Evolutionary conservation across 2,888 invertebrate genomes (phyloP).

Genomic region (Disparrhopalites patrizii): DNA sequence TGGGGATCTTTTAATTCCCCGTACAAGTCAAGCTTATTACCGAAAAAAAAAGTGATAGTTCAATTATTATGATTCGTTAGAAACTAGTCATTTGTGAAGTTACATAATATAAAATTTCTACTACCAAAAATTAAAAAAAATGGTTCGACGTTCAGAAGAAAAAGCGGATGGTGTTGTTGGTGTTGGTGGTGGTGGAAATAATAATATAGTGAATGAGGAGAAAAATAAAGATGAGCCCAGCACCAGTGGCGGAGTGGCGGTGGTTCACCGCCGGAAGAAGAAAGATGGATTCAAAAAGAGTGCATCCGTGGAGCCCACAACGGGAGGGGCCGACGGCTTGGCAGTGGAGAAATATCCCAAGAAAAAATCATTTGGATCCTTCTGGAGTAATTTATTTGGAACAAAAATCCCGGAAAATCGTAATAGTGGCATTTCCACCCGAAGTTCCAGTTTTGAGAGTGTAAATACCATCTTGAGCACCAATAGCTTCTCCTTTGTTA

Average conservation of each 20-base stretch:
- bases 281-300: slow-evolving; percentile 16
- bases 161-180: not conserved
- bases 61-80: too few relatives aligned
- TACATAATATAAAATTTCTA: too few relatives aligned
- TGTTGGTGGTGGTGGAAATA: not conserved
- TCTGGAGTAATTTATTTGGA: slow-evolving; percentile 22
- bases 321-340: not conserved
- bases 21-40: too few relatives aligned
- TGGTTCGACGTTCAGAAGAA: not conserved
- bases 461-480: slow-evolving; percentile 44
- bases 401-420: slow-evolving; percentile 22
- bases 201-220: not conserved
- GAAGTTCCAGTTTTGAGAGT: slow-evolving; percentile 38
- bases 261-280: not conserved
- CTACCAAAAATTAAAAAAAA: too few relatives aligned
- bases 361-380: slow-evolving; percentile 19
- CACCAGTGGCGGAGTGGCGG: not conserved
- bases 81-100: too few relatives aligned
- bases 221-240: not conserved
- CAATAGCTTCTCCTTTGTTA: slow-evolving; percentile 45
- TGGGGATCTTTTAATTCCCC: not conserved
- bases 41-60: too few relatives aligned
- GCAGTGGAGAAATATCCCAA: not conserved
- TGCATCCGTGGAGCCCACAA: slow-evolving; percentile 19
- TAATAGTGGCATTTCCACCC: slow-evolving; percentile 16